A percentile compares a stretch with the other conserved stretches of the same genome.
These are phyloP conservation scores for Calliopum simillimum DNA, from an alignment of 2,888 invertebrate species.

Conservation along the genomic window DNA sequence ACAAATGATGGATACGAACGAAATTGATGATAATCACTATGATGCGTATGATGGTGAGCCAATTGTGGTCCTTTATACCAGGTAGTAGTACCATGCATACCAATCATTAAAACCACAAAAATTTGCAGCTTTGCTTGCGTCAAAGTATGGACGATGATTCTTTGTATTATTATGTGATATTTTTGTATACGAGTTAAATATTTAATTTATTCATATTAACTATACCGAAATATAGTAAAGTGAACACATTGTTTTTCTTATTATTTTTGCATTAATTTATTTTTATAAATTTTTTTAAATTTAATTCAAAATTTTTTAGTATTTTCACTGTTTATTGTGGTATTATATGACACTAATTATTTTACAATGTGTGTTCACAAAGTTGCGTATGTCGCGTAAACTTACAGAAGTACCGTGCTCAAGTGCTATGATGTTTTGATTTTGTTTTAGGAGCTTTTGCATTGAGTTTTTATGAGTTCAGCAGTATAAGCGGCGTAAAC, in stretches of 20 bases:
- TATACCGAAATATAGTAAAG: not conserved
- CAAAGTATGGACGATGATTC: not conserved
- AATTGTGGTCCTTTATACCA: conserved; percentile 67
- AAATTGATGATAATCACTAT: conserved; percentile 61
- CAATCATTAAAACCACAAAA: conserved; percentile 57
- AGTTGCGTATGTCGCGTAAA: no score
- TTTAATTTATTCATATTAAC: no score
- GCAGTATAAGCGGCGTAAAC: no score
- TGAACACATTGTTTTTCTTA: not conserved
- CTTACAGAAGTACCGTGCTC: no score
- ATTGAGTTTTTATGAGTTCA: no score
- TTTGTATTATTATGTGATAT: not conserved
- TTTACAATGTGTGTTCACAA: no score
- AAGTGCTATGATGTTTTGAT: no score
- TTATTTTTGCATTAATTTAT: conserved; percentile 4
- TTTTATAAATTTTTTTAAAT: conserved; percentile 35
- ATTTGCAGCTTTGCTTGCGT: not conserved
- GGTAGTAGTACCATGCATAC: conserved; percentile 61
- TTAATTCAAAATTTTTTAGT: conserved; percentile 23
- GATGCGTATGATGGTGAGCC: conserved; percentile 58
- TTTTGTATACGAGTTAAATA: not conserved
- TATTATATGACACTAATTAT: no score
- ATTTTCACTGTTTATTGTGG: not conserved
- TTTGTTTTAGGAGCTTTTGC: no score
- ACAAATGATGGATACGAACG: conserved; percentile 66